A percentile compares a stretch with the other conserved stretches of the same genome.
Conservation (phyloP, 2,113 vertebrate species). For the Malurus melanocephalus region DNA sequence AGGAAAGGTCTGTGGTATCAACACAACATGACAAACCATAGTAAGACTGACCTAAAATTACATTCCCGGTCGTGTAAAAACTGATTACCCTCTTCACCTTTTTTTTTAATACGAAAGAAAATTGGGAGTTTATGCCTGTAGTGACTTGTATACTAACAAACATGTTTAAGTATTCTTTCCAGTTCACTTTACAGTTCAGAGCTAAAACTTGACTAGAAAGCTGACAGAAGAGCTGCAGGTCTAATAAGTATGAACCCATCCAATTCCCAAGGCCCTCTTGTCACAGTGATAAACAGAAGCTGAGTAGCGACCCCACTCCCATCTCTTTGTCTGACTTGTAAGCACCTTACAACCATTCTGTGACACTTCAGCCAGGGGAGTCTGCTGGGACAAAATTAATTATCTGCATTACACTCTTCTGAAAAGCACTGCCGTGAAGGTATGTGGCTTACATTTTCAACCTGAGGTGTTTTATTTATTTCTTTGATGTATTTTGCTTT, state of each 20-base stretch:
- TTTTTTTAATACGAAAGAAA: not conserved
- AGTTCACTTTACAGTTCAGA: not conserved
- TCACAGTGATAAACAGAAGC: not conserved
- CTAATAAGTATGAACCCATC: not conserved
- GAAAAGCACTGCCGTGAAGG: not conserved
- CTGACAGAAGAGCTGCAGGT: not conserved
- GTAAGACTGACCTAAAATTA: not conserved
- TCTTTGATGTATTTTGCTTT: not conserved
- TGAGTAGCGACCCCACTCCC: not conserved
- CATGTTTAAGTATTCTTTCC: not conserved
- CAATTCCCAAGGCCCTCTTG: not conserved
- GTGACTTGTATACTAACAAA: not conserved
- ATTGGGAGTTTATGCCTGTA: not conserved
- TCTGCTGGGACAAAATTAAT: constrained; percentile 19
- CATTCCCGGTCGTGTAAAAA: not conserved
- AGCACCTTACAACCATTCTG: not conserved
- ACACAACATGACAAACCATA: not conserved
- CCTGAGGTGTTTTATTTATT: accelerated
- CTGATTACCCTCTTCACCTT: not conserved
- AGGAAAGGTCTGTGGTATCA: not conserved
- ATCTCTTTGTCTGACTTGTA: not conserved
- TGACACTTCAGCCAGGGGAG: not conserved
- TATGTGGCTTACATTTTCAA: not conserved
- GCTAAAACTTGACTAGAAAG: not conserved
- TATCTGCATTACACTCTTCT: not conserved